These are phyloP conservation scores for Leptosomus discolor DNA, from an alignment of 2,113 vertebrate species.

Conservation along the genomic window DNA sequence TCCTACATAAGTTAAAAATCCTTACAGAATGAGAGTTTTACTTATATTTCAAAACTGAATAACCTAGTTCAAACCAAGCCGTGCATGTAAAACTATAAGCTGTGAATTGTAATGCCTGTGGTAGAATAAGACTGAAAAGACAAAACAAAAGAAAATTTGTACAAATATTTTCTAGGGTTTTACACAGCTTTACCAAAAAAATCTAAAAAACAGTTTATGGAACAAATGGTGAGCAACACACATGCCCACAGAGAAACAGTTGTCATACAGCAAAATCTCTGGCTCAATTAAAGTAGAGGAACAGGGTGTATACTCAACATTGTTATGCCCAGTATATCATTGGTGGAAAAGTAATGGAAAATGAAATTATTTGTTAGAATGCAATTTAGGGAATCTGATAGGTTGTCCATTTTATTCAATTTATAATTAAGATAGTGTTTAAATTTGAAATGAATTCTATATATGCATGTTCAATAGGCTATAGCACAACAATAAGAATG, in stretches of 20 bases:
- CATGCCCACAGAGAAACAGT: conserved; percentile 32
- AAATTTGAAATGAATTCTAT: conserved; percentile 85
- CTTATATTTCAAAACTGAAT: not conserved
- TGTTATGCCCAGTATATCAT: conserved; percentile 71
- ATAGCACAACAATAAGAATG: conserved; percentile 84
- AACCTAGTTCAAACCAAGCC: not conserved
- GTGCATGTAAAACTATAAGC: not conserved
- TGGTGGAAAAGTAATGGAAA: conserved; percentile 78
- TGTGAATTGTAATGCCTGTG: not conserved
- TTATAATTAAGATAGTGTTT: conserved; percentile 85
- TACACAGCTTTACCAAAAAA: not conserved
- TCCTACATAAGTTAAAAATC: not conserved
- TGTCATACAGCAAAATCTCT: conserved; percentile 61
- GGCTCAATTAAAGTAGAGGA: conserved; percentile 72
- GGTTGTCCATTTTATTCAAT: conserved; percentile 81
- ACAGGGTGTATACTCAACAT: conserved; percentile 62
- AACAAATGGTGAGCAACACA: conserved; percentile 28
- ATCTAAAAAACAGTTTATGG: not conserved
- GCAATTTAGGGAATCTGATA: conserved; percentile 80
- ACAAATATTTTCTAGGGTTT: not conserved
- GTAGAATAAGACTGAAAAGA: not conserved
- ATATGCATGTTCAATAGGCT: conserved; percentile 81
- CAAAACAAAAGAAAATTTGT: not conserved
- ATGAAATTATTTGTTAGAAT: conserved; percentile 84
- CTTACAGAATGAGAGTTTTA: not conserved